Evolutionary conservation across 2,888 invertebrate species (phyloP).

Genomic region (Clepsis dumicolana): DNA sequence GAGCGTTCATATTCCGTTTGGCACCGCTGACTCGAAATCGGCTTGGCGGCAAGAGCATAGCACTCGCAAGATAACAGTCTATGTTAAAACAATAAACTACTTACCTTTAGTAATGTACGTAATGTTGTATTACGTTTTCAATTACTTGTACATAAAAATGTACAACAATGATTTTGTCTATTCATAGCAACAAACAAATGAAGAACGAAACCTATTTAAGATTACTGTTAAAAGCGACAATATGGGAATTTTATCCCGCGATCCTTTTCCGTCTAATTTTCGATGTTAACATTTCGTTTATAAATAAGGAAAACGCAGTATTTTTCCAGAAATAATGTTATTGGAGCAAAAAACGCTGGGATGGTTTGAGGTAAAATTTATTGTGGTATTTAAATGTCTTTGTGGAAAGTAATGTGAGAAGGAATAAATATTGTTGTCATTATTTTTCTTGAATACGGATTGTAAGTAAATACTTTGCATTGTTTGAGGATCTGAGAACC

Average conservation of each 20-base stretch:
- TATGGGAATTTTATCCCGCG: background rate
- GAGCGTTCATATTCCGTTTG: no score
- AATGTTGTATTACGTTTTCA: no score
- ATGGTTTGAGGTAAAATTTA: conserved; percentile 17
- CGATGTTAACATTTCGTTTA: conserved; percentile 2
- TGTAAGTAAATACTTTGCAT: background rate
- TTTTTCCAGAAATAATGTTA: conserved; percentile 2
- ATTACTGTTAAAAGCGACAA: background rate
- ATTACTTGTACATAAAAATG: no score
- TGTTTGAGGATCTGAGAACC: no score
- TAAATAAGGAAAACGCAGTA: conserved; percentile 8
- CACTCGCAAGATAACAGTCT: no score
- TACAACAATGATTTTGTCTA: no score
- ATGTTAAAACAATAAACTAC: no score
- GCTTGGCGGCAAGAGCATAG: no score
- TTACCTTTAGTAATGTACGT: no score
- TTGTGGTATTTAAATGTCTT: background rate
- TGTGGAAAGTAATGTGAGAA: background rate
- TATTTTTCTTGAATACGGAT: background rate
- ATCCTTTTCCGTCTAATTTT: background rate
- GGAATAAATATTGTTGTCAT: background rate
- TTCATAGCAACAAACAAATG: background rate
- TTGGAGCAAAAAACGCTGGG: background rate
- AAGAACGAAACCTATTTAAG: background rate
- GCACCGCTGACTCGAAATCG: no score